Percentiles rank a stretch among this genome's conserved stretches.
Conservation (phyloP, 2,888 invertebrate species). For the Parochlus steinenii region DNA sequence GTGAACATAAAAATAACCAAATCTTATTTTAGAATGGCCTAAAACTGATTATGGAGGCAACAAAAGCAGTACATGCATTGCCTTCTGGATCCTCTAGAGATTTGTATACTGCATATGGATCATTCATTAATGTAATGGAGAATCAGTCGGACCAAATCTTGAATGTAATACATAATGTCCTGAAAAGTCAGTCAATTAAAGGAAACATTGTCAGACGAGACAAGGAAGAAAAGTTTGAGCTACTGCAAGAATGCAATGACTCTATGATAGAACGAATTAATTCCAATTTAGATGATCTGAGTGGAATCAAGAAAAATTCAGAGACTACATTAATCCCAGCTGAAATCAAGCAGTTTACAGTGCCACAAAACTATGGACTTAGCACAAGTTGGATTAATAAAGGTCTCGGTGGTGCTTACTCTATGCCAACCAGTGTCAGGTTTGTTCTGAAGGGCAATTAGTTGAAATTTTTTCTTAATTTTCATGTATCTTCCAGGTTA, state of each 20-base stretch:
- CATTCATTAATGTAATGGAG: constrained; percentile 49
- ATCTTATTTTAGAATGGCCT: constrained; percentile 42
- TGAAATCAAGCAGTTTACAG: constrained; percentile 20
- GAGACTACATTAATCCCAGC: constrained; percentile 33
- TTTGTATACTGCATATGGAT: constrained; percentile 58
- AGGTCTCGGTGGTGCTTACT: neutral
- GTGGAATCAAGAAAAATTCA: constrained; percentile 38
- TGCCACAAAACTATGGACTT: constrained; percentile 11
- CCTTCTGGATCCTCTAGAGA: constrained; percentile 55
- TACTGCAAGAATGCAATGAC: constrained; percentile 70
- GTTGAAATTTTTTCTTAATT: too few relatives aligned
- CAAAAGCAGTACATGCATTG: constrained; percentile 50
- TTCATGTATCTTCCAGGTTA: constrained; percentile 28
- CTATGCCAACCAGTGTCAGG: neutral
- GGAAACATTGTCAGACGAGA: constrained; percentile 38
- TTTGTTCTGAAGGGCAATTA: neutral
- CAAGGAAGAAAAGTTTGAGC: constrained; percentile 52
- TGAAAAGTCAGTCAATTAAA: constrained; percentile 37
- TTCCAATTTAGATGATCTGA: constrained; percentile 49
- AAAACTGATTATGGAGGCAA: constrained; percentile 44
- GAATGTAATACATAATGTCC: constrained; percentile 36
- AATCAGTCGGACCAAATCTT: constrained; percentile 46
- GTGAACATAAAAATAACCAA: neutral
- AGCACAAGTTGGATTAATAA: neutral
- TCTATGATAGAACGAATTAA: constrained; percentile 64